Percentiles rank a stretch among this genome's conserved stretches.
These are phyloP conservation scores for Seriola quinqueradiata DNA, from an alignment of 2,113 vertebrate species.

Conservation along the genomic window DNA sequence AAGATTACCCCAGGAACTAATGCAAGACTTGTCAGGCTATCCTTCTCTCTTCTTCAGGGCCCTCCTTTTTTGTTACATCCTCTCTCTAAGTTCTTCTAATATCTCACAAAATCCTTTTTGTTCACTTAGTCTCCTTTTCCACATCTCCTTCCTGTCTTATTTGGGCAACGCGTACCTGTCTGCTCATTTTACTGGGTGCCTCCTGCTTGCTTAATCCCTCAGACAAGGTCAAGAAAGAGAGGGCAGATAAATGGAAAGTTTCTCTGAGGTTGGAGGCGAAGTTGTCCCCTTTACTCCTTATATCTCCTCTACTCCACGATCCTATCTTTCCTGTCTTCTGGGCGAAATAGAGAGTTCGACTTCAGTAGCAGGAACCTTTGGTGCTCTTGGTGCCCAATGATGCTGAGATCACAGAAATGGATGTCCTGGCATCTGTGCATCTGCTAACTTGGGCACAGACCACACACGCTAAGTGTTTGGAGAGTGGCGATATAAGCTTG, in stretches of 20 bases:
- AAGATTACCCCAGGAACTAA: slow-evolving; percentile 64
- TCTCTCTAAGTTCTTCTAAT: slow-evolving; percentile 33
- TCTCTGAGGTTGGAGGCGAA: neutral
- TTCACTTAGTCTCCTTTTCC: slow-evolving; percentile 41
- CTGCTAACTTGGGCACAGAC: slow-evolving; percentile 21
- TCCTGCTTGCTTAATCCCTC: slow-evolving; percentile 20
- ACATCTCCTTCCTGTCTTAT: slow-evolving; percentile 6
- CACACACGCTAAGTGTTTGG: slow-evolving; percentile 18
- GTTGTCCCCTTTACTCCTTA: slow-evolving; percentile 11
- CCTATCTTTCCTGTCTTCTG: neutral
- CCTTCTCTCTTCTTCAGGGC: slow-evolving; percentile 21
- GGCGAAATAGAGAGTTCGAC: neutral
- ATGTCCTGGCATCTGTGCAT: slow-evolving; percentile 47
- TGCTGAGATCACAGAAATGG: slow-evolving; percentile 42
- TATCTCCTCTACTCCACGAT: slow-evolving; percentile 5
- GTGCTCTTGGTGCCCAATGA: slow-evolving; percentile 27
- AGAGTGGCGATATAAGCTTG: slow-evolving; percentile 29
- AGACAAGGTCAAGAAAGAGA: neutral
- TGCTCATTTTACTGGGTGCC: neutral
- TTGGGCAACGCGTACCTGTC: slow-evolving; percentile 5
- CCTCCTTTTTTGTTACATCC: slow-evolving; percentile 33
- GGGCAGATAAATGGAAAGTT: slow-evolving; percentile 8
- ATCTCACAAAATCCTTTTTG: slow-evolving; percentile 45
- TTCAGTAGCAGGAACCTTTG: slow-evolving; percentile 24
- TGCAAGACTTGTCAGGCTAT: slow-evolving; percentile 67